These are phyloP conservation scores for Sycobia sp. DNA, from an alignment of 1,140 invertebrate genomes.

Conservation along the genomic window DNA sequence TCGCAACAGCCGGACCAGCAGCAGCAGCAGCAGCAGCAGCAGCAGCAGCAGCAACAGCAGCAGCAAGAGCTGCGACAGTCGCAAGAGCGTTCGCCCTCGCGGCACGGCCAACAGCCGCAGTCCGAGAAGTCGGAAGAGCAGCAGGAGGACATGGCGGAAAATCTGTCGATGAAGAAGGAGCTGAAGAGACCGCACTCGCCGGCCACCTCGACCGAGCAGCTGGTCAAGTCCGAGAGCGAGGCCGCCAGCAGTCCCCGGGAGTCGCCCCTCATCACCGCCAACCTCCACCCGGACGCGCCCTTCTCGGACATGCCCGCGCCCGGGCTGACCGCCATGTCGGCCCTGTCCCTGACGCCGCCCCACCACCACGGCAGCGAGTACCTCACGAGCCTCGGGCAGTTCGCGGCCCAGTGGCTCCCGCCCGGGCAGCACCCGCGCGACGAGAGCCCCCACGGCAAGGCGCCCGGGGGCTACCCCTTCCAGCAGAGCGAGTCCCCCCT, in stretches of 20 bases:
- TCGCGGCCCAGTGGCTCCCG: conserved; percentile 56
- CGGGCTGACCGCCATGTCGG: conserved; percentile 71
- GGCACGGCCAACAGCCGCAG: conserved; percentile 31
- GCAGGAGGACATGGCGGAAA: conserved; percentile 55
- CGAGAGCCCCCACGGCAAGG: conserved; percentile 46
- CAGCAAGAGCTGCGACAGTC: conserved; percentile 6
- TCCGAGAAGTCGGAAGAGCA: conserved; percentile 22
- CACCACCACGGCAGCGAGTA: conserved; percentile 63
- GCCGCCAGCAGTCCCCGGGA: conserved; percentile 55
- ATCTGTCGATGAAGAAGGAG: conserved; percentile 55
- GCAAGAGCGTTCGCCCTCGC: no score
- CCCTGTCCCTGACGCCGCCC: conserved; percentile 76
- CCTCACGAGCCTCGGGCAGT: conserved; percentile 55
- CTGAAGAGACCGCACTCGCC: conserved; percentile 49
- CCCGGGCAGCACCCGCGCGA: conserved; percentile 45
- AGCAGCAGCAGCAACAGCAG: conserved; percentile 13
- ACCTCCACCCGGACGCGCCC: conserved; percentile 48
- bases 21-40: conserved; percentile 49
- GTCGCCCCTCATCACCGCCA: conserved; percentile 50
- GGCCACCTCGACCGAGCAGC: conserved; percentile 32
- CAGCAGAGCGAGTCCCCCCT: conserved; percentile 44
- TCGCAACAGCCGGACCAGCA: no score
- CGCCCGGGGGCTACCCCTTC: conserved; percentile 26
- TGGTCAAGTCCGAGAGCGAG: conserved; percentile 55
- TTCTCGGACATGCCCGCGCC: conserved; percentile 56